These are phyloP conservation scores for Pseudachorutes palmiensis DNA, from an alignment of 1,140 invertebrate species.

Conservation along the genomic window DNA sequence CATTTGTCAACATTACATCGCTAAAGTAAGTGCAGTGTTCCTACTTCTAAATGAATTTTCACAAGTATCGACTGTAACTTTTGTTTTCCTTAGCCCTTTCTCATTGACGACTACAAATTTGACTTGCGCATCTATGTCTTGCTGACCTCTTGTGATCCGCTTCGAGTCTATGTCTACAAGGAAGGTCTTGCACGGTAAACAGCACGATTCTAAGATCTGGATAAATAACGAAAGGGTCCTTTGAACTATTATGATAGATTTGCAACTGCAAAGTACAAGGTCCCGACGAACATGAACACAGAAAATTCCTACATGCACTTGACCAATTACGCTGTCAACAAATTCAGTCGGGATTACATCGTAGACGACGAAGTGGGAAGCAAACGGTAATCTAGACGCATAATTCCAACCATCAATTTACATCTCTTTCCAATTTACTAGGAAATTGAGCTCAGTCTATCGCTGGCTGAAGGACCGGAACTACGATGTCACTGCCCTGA, in stretches of 20 bases:
- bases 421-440: slow-evolving; percentile 40
- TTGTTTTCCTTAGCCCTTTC: slow-evolving; percentile 66
- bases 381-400: slow-evolving; percentile 54
- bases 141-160: slow-evolving; percentile 89
- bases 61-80: too few species aligned
- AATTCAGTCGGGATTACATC: slow-evolving; percentile 65
- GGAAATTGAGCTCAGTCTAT: slow-evolving; percentile 71
- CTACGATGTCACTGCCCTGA: slow-evolving; percentile 63
- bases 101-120: slow-evolving; percentile 95
- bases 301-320: slow-evolving; percentile 91
- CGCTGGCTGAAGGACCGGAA: slow-evolving; percentile 59
- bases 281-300: slow-evolving; percentile 67
- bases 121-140: slow-evolving; percentile 89
- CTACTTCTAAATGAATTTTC: slow-evolving; percentile 5
- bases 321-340: slow-evolving; percentile 95
- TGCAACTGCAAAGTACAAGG: slow-evolving; percentile 73
- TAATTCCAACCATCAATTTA: neutral
- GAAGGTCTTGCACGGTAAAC: slow-evolving; percentile 76
- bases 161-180: slow-evolving; percentile 87
- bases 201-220: neutral
- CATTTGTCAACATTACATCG: slow-evolving; percentile 72
- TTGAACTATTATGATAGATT: slow-evolving; percentile 52
- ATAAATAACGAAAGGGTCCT: neutral
- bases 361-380: slow-evolving; percentile 68
- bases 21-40: slow-evolving; percentile 45